Evolutionary conservation across 2,888 invertebrate species (phyloP).

Genomic region (Tuberolachnus salignus): DNA sequence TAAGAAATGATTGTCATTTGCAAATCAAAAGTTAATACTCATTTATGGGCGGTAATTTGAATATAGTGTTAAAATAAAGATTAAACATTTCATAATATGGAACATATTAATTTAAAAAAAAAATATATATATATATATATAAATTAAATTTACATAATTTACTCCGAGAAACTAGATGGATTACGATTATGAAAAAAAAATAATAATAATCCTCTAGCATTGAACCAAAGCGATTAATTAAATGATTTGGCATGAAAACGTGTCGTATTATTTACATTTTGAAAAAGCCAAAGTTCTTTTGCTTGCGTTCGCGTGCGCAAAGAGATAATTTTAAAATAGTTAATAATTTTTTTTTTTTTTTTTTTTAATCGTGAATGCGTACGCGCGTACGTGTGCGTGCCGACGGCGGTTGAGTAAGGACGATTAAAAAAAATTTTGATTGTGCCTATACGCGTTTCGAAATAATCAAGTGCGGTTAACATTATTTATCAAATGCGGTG

Average conservation of each 20-base stretch:
- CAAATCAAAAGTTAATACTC: no score
- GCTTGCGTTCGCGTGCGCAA: not conserved
- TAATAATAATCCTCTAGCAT: no score
- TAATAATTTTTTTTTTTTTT: not conserved
- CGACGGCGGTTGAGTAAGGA: constrained; percentile 5
- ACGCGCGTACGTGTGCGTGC: not conserved
- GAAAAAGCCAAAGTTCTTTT: not conserved
- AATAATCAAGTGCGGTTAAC: constrained; percentile 15
- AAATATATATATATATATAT: no score
- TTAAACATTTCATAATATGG: no score
- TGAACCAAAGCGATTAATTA: not conserved
- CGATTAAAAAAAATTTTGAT: constrained; percentile 10
- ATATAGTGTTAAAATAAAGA: no score
- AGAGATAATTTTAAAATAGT: no score
- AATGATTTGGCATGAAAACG: not conserved
- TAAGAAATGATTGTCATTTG: no score
- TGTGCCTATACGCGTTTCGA: constrained; percentile 29
- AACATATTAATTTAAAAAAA: no score
- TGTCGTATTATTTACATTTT: not conserved
- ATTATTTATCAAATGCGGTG: constrained; percentile 8
- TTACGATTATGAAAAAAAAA: no score
- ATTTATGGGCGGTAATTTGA: no score
- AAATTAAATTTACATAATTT: no score
- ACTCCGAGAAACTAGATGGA: no score
- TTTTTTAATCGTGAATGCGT: not conserved